These are phyloP conservation scores for Slavum lentiscoides DNA, from an alignment of 2,888 invertebrate species.

Conservation along the genomic window DNA sequence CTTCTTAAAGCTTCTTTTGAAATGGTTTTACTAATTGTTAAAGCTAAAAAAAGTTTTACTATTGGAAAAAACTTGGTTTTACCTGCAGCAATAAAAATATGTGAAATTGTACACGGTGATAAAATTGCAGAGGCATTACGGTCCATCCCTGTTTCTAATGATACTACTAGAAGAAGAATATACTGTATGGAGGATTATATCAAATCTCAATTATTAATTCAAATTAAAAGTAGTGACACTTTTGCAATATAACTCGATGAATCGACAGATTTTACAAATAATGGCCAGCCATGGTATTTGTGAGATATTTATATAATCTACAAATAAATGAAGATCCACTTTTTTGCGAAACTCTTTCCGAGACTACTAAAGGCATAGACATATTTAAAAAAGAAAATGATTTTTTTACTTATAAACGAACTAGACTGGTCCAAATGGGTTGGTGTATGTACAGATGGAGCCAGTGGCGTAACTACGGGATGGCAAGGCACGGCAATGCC, in stretches of 20 bases:
- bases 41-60: conserved; percentile 26
- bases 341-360: too few species aligned
- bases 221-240: conserved; percentile 6
- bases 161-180: conserved; percentile 27
- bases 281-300: conserved; percentile 11
- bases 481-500: too few species aligned
- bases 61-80: conserved; percentile 23
- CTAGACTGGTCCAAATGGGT: too few species aligned
- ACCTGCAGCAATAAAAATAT: conserved; percentile 30
- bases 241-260: conserved; percentile 18
- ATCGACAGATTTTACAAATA: conserved; percentile 22
- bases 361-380: too few species aligned
- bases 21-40: conserved; percentile 10
- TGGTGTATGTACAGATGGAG: too few species aligned
- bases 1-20: conserved; percentile 28
- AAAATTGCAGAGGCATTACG: conserved; percentile 14
- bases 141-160: conserved; percentile 20
- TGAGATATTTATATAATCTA: conserved; percentile 15
- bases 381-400: too few species aligned
- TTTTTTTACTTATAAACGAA: too few species aligned
- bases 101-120: conserved; percentile 22
- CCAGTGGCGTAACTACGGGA: too few species aligned
- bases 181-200: conserved; percentile 18
- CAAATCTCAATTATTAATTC: conserved; percentile 17
- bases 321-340: conserved; percentile 16